Conservation (phyloP, 2,797 vertebrate species). For the Syngnathus rostellatus region DNA sequence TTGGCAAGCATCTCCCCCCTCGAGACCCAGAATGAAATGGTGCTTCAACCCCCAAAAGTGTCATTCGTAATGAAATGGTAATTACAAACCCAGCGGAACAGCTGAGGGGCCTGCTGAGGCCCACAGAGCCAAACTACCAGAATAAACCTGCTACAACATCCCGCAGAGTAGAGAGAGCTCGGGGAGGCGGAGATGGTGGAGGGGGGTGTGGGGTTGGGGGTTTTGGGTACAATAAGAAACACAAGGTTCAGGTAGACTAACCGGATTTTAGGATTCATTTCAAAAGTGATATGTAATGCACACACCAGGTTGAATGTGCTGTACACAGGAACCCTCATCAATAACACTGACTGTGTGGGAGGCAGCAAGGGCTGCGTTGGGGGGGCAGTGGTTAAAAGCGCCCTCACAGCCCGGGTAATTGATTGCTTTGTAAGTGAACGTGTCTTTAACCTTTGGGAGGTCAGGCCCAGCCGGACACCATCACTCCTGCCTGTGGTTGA, state of each 20-base stretch:
- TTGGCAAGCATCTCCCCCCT: conserved; percentile 69
- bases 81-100: conserved; percentile 75
- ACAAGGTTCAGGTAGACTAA: conserved; percentile 41
- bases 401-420: conserved; percentile 68
- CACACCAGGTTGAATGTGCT: conserved; percentile 52
- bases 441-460: conserved; percentile 78
- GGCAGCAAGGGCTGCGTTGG: conserved; percentile 49
- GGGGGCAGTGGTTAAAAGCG: conserved; percentile 63
- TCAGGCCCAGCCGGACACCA: conserved; percentile 72
- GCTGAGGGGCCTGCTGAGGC: conserved; percentile 67
- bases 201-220: conserved; percentile 11
- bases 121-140: conserved; percentile 59
- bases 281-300: conserved; percentile 57
- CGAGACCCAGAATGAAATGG: conserved; percentile 67
- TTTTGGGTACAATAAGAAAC: conserved; percentile 30
- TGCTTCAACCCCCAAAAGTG: conserved; percentile 73
- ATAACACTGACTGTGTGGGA: conserved; percentile 60
- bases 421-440: conserved; percentile 77
- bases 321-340: conserved; percentile 62
- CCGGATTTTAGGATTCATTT: conserved; percentile 59
- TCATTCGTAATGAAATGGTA: conserved; percentile 76
- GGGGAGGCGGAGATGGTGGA: conserved; percentile 6
- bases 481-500: conserved; percentile 70
- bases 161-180: conserved; percentile 52
- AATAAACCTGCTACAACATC: conserved; percentile 69